phyloP scores from a whole-genome alignment of 1,140 invertebrate species.

The Trichonephila inaurata region DNA sequence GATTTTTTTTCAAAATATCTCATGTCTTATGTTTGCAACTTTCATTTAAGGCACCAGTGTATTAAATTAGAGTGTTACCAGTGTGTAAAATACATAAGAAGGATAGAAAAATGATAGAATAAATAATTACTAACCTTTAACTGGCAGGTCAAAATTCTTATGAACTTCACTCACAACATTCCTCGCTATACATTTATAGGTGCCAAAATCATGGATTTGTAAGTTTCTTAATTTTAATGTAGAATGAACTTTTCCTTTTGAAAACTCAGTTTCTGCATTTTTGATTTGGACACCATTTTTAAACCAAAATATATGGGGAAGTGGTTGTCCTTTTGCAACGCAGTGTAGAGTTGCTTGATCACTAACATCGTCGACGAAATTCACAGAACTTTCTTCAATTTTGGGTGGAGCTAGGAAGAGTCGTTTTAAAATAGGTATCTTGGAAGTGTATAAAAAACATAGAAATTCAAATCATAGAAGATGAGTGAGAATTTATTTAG shows the following conservation, averaged over 20 bases:
- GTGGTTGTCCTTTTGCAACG: constrained; percentile 34
- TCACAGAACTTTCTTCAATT: constrained; percentile 51
- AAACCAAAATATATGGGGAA: constrained; percentile 60
- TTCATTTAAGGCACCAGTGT: no score
- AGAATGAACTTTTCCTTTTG: constrained; percentile 48
- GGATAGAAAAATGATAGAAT: background rate
- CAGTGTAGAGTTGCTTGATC: constrained; percentile 60
- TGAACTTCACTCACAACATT: constrained; percentile 77
- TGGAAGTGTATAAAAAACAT: no score
- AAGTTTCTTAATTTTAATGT: constrained; percentile 18
- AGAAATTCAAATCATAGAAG: no score
- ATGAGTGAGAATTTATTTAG: no score
- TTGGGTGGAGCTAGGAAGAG: constrained; percentile 2
- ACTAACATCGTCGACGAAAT: constrained; percentile 9
- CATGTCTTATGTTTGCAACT: no score
- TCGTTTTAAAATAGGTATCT: no score
- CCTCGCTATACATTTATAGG: constrained; percentile 78
- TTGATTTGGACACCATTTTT: constrained; percentile 32
- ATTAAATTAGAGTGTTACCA: no score
- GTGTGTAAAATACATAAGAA: no score
- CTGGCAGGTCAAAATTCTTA: constrained; percentile 59
- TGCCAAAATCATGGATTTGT: constrained; percentile 76
- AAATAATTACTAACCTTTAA: constrained; percentile 54
- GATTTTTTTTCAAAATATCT: no score
- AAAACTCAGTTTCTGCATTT: background rate